Conservation (phyloP, 35 echinoderm and acorn worm species). For the Diadema setosum region DNA sequence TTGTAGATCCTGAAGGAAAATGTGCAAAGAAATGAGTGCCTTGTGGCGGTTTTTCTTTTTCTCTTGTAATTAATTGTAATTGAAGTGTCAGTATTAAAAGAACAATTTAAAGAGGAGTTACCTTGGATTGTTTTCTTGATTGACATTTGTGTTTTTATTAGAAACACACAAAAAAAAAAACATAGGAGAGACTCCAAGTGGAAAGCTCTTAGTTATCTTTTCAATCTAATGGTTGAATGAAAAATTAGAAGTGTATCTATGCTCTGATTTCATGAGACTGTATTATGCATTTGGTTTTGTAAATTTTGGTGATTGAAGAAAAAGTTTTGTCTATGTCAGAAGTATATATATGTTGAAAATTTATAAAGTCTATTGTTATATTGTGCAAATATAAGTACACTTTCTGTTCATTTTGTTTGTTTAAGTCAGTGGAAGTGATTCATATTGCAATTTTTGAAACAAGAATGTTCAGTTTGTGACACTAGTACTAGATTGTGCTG, state of each 20-base stretch:
- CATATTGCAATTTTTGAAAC: no score
- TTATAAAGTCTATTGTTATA: neutral
- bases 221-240: neutral
- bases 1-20: neutral
- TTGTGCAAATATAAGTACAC: neutral
- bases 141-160: neutral
- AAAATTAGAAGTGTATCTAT: no score
- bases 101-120: neutral
- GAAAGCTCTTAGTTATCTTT: no score
- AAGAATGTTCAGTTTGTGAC: no score
- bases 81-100: constrained; percentile 7
- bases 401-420: no score
- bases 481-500: neutral
- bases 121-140: constrained; percentile 7
- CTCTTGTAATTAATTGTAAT: constrained; percentile 13
- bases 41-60: neutral
- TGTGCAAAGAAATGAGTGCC: constrained; percentile 25
- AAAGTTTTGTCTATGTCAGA: neutral
- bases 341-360: constrained; percentile 2
- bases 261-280: neutral
- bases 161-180: no score
- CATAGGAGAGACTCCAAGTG: no score
- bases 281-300: constrained; percentile 20
- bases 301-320: neutral
- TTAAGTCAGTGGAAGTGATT: no score